Evolutionary conservation across 2,797 vertebrate species (phyloP), one percentile per base, ranked within the genome.

Genomic region (Hoplostethus mediterraneus): DNA sequence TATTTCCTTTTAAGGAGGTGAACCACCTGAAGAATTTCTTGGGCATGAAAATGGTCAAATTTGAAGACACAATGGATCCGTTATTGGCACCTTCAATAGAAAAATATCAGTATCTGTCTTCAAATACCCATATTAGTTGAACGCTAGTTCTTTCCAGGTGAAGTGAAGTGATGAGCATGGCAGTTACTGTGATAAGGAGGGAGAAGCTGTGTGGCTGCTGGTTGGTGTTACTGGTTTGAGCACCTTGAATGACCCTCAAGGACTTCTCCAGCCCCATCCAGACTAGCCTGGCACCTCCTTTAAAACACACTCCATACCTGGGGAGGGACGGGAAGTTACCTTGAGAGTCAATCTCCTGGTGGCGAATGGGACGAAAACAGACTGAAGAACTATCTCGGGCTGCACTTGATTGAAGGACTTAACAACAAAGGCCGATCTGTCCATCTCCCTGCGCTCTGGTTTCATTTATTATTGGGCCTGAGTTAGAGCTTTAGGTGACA

Each of bases 161-260:
- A 40, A 8, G 38, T 40, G 38, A 40, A 40, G 9, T 6, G 38
- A 40, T 48, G 64, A 31, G 53, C 28, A 9, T 45, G 10, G 42
- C 4, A 10, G 25, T 17, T 61, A 6, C 17, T 6, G 45, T 48
- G 21, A 17, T 52, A 48, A 36, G n/a, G 36, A 30, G 14, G 30
- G 14, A 12, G 52, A 17, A 6, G 52, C 5, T 54, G 3, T 28
- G 5, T 2, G 3, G 8, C 21, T 21, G 21, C 21, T 21, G 33
- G 33, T 9, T 0, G 4, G 77, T 80, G 82, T 79, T 80, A 88
- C 79, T 85, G 80, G 75, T 80, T 85, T 80, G 73, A 64, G 61
- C 53, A 78, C 51, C 69, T 69, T 51, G 47, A 67, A 68, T 64
- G 54, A 68, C 60, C 65, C 60, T 54, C 14, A 47, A 30, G 42